A percentile compares a stretch with the other conserved stretches of the same genome.
Evolutionary conservation across 2,113 vertebrate genomes (phyloP).

Genomic region (Leptobrachium ailaonicum): DNA sequence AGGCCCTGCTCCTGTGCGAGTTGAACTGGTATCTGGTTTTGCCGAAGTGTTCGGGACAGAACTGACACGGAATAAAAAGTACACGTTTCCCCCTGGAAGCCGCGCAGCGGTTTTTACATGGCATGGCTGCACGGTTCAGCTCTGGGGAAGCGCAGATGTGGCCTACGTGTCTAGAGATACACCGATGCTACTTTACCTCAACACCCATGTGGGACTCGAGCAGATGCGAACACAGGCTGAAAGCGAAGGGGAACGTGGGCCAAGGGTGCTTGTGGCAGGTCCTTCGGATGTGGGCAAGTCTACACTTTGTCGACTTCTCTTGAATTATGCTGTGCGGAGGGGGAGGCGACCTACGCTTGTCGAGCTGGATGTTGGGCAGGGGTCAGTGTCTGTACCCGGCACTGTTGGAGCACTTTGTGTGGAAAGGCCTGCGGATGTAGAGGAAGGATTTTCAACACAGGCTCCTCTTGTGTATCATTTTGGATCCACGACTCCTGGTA

Average conservation of each 20-base stretch:
- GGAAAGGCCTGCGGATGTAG: slow-evolving; percentile 91
- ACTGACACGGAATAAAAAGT: slow-evolving; percentile 93
- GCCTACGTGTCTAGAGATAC: slow-evolving; percentile 94
- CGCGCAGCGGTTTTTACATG: slow-evolving; percentile 97
- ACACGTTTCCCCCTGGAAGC: slow-evolving; percentile 88
- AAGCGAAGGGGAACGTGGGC: slow-evolving; percentile 89
- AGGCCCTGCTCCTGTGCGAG: slow-evolving; percentile 80
- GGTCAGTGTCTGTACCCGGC: slow-evolving; percentile 91
- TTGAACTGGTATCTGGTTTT: slow-evolving; percentile 89
- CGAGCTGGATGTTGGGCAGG: slow-evolving; percentile 95
- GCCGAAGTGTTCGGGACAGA: slow-evolving; percentile 95
- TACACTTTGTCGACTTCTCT: slow-evolving; percentile 84
- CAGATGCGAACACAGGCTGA: slow-evolving; percentile 96
- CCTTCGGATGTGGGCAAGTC: slow-evolving; percentile 96
- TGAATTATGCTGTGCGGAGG: slow-evolving; percentile 92
- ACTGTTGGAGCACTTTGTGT: slow-evolving; percentile 93
- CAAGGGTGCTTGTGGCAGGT: slow-evolving; percentile 92
- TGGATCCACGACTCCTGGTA: slow-evolving; percentile 93
- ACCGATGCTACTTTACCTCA: slow-evolving; percentile 94
- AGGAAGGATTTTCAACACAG: slow-evolving; percentile 95
- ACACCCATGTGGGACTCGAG: slow-evolving; percentile 93
- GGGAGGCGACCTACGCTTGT: slow-evolving; percentile 94
- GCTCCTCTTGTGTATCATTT: slow-evolving; percentile 97
- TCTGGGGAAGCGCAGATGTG: slow-evolving; percentile 91
- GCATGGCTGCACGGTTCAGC: slow-evolving; percentile 90